Evolutionary conservation across 2,888 invertebrate genomes (phyloP), one percentile per base, ranked within the genome.

Genomic region (Tridacna gigas): DNA sequence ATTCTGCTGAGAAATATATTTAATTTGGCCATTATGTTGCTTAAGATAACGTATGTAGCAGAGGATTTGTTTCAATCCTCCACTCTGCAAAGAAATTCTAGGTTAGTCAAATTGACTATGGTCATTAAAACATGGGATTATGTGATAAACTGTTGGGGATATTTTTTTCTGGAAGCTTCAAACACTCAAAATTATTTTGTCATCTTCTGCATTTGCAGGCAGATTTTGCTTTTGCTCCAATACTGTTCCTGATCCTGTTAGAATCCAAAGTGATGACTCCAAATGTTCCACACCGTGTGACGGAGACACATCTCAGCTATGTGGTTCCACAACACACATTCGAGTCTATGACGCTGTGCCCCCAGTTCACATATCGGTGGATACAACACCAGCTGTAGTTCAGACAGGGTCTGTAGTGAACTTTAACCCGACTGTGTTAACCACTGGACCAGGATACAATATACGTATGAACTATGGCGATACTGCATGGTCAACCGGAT

Each of bases 401-500:
- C 3, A 67, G 9, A 48, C 67, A 1, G 81, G 79, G 1, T 61
- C 51, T 12, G 9, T 47, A 0, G 74, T 91, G 48, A 74, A 51
- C 28, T 80, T 82, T 15, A 74, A 28, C 3, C 78, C 86, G 9
- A 63, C 61, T 37, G 73, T 77, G 11, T 15, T 28, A 12, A 75
- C 81, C 4, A 15, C 48, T 11, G 69, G 67, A 22, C 22, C 48
- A 2, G 78, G 66, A 3, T 82, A 63, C 37, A 45, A 48, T 37
- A 47, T 79, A 18, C 65, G 83, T 0, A 84, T 94, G 79, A 91
- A 94, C 85, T 94, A 92, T 86, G 94, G 92, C 60, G 94, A 94
- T 76, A 93, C 91, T 0, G 90, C 90, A 13, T 92, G 88, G 13
- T 85, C 82, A 22, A 89, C 90, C 0, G 84, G 89, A 47, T 87